Evolutionary conservation across 2,888 invertebrate genomes (phyloP).

Genomic region (Helleia helle): DNA sequence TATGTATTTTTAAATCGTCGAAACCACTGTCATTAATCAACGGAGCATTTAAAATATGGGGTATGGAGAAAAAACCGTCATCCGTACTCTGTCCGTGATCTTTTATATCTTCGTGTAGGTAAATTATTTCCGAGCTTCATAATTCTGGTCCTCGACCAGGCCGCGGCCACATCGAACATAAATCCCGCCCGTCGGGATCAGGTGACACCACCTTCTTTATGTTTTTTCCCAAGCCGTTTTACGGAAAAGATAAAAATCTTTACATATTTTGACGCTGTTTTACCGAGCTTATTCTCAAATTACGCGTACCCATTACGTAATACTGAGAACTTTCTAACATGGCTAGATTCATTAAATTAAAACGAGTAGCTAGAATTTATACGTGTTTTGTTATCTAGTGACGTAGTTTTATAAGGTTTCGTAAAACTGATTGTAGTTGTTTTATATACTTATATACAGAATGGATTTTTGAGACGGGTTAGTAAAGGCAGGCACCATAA

Average conservation of each 20-base stretch:
- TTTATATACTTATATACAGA: too few relatives aligned
- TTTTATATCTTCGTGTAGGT: constrained; percentile 48
- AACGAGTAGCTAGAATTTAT: constrained; percentile 11
- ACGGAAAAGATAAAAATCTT: constrained; percentile 74
- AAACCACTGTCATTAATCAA: constrained; percentile 22
- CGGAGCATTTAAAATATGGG: constrained; percentile 15
- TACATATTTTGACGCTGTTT: constrained; percentile 74
- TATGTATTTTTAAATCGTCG: constrained; percentile 23
- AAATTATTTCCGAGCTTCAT: constrained; percentile 66
- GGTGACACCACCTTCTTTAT: constrained; percentile 75
- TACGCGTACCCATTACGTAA: constrained; percentile 65
- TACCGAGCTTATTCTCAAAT: constrained; percentile 68
- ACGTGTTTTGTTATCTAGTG: not conserved
- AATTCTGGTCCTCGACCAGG: constrained; percentile 60
- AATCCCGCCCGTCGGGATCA: constrained; percentile 69
- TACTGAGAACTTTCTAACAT: constrained; percentile 48
- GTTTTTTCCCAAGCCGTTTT: constrained; percentile 75
- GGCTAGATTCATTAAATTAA: constrained; percentile 14
- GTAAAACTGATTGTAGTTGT: too few relatives aligned
- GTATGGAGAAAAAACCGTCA: constrained; percentile 31
- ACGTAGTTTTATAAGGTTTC: too few relatives aligned
- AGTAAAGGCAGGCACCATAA: too few relatives aligned
- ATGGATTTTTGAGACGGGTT: too few relatives aligned
- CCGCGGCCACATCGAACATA: constrained; percentile 67
- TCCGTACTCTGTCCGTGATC: constrained; percentile 35